Evolutionary conservation across 2,888 invertebrate genomes (phyloP).

Genomic region (Lypha dubia): DNA sequence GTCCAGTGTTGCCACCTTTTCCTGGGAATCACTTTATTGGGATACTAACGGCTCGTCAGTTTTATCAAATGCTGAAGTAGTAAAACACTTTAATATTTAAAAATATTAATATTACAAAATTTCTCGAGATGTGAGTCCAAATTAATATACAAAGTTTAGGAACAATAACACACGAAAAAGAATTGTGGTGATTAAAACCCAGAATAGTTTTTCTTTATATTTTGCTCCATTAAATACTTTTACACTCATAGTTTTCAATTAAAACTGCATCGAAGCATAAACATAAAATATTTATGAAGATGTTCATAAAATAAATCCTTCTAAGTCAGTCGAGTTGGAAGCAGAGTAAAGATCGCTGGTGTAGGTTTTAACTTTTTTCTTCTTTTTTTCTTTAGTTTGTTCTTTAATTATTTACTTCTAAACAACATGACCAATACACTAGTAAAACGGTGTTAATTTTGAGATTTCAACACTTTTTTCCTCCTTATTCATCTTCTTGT

Average conservation of each 20-base stretch:
- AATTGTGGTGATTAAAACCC: not conserved
- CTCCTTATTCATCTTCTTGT: not conserved
- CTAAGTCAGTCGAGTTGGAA: not conserved
- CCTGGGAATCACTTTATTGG: too few relatives aligned
- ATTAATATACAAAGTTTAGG: too few relatives aligned
- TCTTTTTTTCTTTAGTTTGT: too few relatives aligned
- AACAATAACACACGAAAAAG: not conserved
- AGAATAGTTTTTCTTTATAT: not conserved
- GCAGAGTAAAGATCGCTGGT: not conserved
- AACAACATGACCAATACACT: conserved; percentile 36
- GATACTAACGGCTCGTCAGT: too few relatives aligned
- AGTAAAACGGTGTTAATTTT: conserved; percentile 59
- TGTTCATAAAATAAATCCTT: conserved; percentile 6
- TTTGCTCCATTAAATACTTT: not conserved
- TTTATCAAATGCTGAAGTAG: too few relatives aligned
- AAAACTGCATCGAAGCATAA: not conserved
- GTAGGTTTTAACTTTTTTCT: conserved; percentile 4
- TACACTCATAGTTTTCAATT: not conserved
- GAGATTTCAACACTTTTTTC: conserved; percentile 55
- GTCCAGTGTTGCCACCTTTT: too few relatives aligned
- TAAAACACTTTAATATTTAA: too few relatives aligned
- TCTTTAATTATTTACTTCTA: conserved; percentile 38
- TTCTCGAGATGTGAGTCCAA: too few relatives aligned
- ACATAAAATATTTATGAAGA: not conserved
- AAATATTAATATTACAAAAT: too few relatives aligned